phyloP scores from a whole-genome alignment of 2,113 vertebrate genomes.

The Tricholaema leucomelas region DNA sequence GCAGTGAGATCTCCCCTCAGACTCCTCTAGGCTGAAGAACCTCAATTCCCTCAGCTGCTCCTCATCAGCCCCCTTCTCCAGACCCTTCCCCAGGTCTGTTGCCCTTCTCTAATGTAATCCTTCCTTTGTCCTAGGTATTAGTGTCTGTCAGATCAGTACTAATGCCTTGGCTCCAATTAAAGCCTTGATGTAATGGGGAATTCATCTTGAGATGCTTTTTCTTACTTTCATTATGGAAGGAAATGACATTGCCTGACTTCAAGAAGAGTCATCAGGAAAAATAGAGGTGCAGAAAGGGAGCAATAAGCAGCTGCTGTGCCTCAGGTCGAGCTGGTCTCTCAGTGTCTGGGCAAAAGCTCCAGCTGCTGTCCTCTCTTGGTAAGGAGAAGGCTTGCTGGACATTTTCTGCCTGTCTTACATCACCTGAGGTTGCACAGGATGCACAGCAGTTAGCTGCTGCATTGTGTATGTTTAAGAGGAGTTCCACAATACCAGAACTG shows the following conservation, averaged over 20 bases:
- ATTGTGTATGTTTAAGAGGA: neutral
- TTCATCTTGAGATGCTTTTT: neutral
- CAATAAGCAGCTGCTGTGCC: neutral
- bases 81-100: no score
- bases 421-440: no score
- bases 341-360: neutral
- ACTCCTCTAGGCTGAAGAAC: no score
- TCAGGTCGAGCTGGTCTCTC: neutral
- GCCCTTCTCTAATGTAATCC: neutral
- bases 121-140: neutral
- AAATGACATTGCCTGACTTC: rapidly evolving
- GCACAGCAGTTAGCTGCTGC: no score
- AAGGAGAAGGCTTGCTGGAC: neutral
- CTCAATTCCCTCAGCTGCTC: no score
- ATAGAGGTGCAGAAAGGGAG: neutral
- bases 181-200: neutral
- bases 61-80: no score
- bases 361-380: neutral
- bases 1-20: no score
- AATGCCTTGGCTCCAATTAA: neutral
- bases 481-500: rapidly evolving
- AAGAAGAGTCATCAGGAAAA: neutral
- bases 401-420: neutral
- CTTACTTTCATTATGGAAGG: neutral
- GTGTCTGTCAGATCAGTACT: neutral